Base-by-base conservation (phyloP, 1,140 invertebrate species). In the Psix sp. region DNA sequence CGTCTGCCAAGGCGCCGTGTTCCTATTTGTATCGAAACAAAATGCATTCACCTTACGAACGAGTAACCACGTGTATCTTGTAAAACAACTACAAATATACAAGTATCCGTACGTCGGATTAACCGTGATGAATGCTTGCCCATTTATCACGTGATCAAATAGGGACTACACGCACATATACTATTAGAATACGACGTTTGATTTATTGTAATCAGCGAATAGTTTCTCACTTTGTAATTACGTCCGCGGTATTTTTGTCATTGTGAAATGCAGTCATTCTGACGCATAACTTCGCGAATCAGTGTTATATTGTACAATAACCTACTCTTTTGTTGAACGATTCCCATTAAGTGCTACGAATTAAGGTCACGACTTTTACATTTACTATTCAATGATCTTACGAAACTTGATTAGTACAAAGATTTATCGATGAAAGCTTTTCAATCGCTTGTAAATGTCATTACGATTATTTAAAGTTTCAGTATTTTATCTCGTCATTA, bases 1-100 rank as follows among this genome's bases (percentile, higher is more conserved):
- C 60, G 71, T 59, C 36, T 84, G 82, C 82, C 82, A 84, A 83
- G 80, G 77, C 80, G 78, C 80, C 80, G 79, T 84, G 82, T 84
- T 82, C 78, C 81, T 83, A 83, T 84, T 83, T 83, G 80, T 82
- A 83, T 80, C 57, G 80, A 82, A 84, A 84, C 80, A 79, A 82
- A 83, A 84, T 73, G 77, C 76, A 57, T 78, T 78, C 79, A 76
- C 82, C 77, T 82, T 75, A 70, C 46, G 46, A 36, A 52, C 45
- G 14, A 38, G 17, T 29, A 51, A 73, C 54, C 54, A 73, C 56
- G 38, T 67, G 51, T 67, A 74, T 49, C 62, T 43, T 74, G 71
- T 74, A 60, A 16, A 60, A 74, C 70, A 73, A 73, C 38, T 10
- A 29, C 46, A 39, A 66, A 66, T 60, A 60, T 59, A 72, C 52